Conservation (phyloP, 1,140 invertebrate genomes). For the Cotesia chilonis region DNA sequence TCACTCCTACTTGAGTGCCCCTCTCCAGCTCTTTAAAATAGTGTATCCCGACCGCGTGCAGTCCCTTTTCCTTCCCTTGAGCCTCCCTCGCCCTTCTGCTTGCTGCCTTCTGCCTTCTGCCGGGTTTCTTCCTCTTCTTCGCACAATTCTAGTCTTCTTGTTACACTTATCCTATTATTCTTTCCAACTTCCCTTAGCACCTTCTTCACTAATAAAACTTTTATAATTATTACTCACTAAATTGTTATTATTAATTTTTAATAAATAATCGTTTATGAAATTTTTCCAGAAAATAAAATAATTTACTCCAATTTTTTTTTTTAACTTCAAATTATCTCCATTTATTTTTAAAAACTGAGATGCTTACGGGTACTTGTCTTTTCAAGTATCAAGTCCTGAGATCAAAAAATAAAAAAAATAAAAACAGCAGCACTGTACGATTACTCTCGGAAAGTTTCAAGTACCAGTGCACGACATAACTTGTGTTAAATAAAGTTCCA, state of each 20-base stretch:
- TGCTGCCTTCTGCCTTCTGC: slow-evolving; percentile 18
- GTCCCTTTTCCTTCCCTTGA: slow-evolving; percentile 28
- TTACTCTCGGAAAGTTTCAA: slow-evolving; percentile 6
- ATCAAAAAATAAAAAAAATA: neutral
- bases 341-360: neutral
- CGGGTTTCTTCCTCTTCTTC: slow-evolving; percentile 24
- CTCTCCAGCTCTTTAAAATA: slow-evolving; percentile 24
- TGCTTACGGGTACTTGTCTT: too few species aligned
- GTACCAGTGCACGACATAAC: neutral
- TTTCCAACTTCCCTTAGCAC: slow-evolving; percentile 27
- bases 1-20: slow-evolving; percentile 37
- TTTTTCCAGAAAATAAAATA: too few species aligned
- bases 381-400: neutral
- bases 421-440: neutral
- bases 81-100: slow-evolving; percentile 20
- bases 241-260: too few species aligned
- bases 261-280: too few species aligned
- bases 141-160: neutral
- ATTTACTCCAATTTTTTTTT: too few species aligned
- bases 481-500: neutral
- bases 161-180: slow-evolving; percentile 32
- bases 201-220: slow-evolving; percentile 7
- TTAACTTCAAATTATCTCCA: too few species aligned
- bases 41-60: slow-evolving; percentile 25
- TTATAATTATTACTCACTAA: neutral